Evolutionary conservation across 2,797 vertebrate genomes (phyloP).

Genomic region (Huso huso): DNA sequence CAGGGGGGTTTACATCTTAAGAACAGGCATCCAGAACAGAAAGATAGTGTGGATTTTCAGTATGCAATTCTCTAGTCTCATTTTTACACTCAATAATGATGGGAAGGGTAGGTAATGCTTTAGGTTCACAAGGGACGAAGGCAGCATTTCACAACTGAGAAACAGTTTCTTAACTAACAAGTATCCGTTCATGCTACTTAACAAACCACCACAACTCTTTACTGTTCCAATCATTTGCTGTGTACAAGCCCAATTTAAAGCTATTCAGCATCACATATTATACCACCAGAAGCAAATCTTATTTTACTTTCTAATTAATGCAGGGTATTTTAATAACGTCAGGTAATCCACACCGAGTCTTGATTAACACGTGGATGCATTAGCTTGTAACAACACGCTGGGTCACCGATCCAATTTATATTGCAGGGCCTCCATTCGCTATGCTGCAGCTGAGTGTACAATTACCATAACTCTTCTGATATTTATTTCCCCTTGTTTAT

Average conservation of each 20-base stretch:
- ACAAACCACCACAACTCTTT: neutral
- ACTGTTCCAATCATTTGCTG: neutral
- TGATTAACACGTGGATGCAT: neutral
- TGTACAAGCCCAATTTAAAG: neutral
- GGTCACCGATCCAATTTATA: neutral
- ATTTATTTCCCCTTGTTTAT: neutral
- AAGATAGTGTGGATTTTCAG: too few species aligned
- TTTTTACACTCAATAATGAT: too few species aligned
- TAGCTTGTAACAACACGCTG: neutral
- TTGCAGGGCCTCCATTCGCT: neutral
- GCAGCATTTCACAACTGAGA: too few species aligned
- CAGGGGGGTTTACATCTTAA: too few species aligned
- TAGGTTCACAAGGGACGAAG: too few species aligned
- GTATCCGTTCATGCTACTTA: neutral
- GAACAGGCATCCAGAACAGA: too few species aligned
- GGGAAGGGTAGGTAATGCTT: too few species aligned
- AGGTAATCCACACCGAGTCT: neutral
- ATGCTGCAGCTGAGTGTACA: neutral
- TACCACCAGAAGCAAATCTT: neutral
- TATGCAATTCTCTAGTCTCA: too few species aligned
- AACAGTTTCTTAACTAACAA: too few species aligned
- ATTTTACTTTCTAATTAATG: slow-evolving; percentile 1
- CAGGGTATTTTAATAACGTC: neutral
- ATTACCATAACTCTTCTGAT: neutral
- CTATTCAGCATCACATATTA: neutral